Evolutionary conservation across 2,797 vertebrate genomes (phyloP).

Genomic region (Varecia variegata): DNA sequence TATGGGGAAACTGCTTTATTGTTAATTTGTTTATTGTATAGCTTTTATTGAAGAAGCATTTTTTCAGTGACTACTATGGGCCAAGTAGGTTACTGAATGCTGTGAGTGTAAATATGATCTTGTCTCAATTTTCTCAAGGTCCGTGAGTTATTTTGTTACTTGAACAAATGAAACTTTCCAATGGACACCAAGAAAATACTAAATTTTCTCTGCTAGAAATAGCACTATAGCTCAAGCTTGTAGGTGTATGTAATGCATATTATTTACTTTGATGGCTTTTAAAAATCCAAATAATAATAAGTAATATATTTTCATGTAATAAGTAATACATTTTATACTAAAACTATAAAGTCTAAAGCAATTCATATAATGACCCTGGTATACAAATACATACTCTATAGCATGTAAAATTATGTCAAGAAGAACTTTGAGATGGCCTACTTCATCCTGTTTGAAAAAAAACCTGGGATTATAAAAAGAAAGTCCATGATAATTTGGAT

Average conservation of each 20-base stretch:
- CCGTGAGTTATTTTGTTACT: neutral
- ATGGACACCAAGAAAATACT: neutral
- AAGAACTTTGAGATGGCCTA: neutral
- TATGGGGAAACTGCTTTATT: neutral
- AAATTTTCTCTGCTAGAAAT: neutral
- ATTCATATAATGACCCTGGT: neutral
- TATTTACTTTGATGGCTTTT: neutral
- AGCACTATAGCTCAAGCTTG: neutral
- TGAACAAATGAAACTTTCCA: neutral
- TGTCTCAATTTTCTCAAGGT: neutral
- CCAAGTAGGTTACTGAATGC: neutral
- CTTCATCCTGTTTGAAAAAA: neutral
- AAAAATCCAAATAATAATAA: neutral
- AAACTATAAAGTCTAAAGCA: neutral
- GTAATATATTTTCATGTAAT: neutral
- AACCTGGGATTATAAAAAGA: neutral
- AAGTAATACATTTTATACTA: neutral
- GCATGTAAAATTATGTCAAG: neutral
- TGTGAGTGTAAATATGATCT: neutral
- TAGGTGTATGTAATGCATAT: neutral
- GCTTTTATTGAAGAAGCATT: neutral
- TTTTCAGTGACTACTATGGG: neutral
- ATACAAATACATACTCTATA: neutral
- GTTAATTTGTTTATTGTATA: neutral
- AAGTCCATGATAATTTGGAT: neutral